These are phyloP conservation scores for Myiozetetes cayanensis DNA, from an alignment of 2,113 vertebrate genomes.

Conservation along the genomic window DNA sequence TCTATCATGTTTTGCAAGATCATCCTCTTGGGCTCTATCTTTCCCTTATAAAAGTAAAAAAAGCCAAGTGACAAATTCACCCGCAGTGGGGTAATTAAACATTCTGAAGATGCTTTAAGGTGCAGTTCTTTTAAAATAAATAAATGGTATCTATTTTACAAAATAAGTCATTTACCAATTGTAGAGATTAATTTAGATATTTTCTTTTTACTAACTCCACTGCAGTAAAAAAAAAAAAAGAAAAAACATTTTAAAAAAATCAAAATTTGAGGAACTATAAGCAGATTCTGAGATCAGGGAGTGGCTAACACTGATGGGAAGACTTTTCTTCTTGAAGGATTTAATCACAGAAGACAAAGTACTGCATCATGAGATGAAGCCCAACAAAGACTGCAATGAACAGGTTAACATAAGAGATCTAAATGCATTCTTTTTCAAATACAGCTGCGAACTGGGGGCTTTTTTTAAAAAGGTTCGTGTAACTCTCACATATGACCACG, in stretches of 20 bases:
- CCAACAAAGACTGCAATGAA: neutral
- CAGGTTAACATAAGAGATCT: neutral
- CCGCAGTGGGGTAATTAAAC: neutral
- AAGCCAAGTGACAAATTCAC: neutral
- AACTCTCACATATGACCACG: neutral
- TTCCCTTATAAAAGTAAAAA: neutral
- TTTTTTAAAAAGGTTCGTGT: neutral
- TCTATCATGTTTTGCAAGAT: neutral
- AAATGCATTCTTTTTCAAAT: neutral
- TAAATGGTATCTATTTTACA: neutral
- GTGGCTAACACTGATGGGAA: neutral
- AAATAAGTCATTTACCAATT: neutral
- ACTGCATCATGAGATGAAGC: neutral
- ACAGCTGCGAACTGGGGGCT: neutral
- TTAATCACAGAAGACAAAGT: neutral
- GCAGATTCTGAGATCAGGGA: neutral
- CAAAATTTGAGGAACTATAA: constrained; percentile 39
- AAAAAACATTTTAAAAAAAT: neutral
- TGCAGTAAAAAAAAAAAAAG: neutral
- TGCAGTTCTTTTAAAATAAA: neutral
- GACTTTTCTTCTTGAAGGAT: neutral
- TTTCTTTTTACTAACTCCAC: neutral
- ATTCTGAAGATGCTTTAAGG: neutral
- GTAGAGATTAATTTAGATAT: neutral
- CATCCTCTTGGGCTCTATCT: neutral